Evolutionary conservation across 2,113 vertebrate genomes (phyloP), one percentile per base, ranked within the genome.

Genomic region (Natator depressus): DNA sequence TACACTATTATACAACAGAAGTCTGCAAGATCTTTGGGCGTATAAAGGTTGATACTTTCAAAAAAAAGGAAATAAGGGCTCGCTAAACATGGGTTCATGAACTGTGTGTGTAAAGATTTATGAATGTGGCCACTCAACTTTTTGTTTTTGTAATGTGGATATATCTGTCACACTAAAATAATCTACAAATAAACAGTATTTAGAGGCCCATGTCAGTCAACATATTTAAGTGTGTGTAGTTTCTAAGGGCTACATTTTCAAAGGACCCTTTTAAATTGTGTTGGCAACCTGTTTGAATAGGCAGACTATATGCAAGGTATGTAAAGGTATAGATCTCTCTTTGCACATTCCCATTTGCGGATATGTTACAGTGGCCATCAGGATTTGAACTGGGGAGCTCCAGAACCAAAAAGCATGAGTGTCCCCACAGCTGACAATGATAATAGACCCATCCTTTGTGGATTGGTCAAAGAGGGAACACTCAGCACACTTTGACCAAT

Each of bases 1-100:
- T 47, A 29, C 65, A 83, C 89, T 81, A 0, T 79, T 38, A 8
- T 1, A 0, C 22, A 22, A 31, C 35, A 62, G 65, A 35, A 57
- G 80, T 55, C 42, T 0, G 0, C 54, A 46, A 0, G 0, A 76
- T 46, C 4, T 0, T 0, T 5, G 80, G 38, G 4, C 12, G 1
- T 80, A 62, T 80, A 57, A 20, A 35, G 47, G 2, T 51, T 62
- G 38, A 83, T 10, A 25, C 80, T 10, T 84, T 54, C 54, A 82
- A 84, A 42, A 42, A 42, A 53, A 3, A 55, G 24, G 75, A 47
- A 90, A 47, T n/a, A 49, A 22, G 42, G 75, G 42, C 24, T 47
- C 57, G 7, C 46, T 0, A 20, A 8, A 38, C 20, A 4, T 19
- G 79, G 78, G 50, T 79, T 72, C 46, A 19, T 46, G 9, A 57